Percentiles rank a stretch among this genome's conserved stretches.
phyloP scores from a whole-genome alignment of 2,113 vertebrate genomes.

The Pelvicachromis taeniatus region DNA sequence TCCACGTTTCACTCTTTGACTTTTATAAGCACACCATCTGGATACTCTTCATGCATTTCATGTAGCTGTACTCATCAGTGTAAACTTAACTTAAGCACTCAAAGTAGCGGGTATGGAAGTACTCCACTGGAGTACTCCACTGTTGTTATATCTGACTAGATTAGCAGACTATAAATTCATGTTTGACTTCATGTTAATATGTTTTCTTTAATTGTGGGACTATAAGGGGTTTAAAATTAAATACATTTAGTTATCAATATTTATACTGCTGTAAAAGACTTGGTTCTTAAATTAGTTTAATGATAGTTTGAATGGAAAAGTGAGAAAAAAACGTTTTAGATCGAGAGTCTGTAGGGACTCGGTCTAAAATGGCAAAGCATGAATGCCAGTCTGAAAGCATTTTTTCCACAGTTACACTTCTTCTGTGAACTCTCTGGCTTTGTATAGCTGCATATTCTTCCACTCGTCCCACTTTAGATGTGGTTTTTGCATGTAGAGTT shows the following conservation, averaged over 20 bases:
- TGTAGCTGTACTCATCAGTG: not conserved
- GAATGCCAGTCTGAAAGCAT: not conserved
- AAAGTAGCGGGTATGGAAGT: not conserved
- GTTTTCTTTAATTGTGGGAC: not conserved
- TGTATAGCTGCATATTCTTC: not conserved
- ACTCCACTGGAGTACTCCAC: not conserved
- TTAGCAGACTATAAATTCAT: not conserved
- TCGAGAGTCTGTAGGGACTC: not conserved
- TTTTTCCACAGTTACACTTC: not conserved
- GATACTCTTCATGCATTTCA: not conserved
- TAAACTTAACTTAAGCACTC: not conserved
- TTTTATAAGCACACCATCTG: not conserved
- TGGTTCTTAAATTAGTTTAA: not conserved
- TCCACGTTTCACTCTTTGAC: not conserved
- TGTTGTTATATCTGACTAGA: not conserved
- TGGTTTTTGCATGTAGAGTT: constrained; percentile 34
- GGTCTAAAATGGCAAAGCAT: not conserved
- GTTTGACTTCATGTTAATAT: not conserved
- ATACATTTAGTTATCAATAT: not conserved
- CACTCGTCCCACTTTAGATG: not conserved
- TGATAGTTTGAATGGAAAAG: not conserved
- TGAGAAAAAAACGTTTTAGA: not conserved
- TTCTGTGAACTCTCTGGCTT: not conserved
- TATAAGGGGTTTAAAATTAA: not conserved
- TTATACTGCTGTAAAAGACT: not conserved